Evolutionary conservation across 64 coral and sea anemone species (phyloP).

Genomic region (Anthopleura sola): DNA sequence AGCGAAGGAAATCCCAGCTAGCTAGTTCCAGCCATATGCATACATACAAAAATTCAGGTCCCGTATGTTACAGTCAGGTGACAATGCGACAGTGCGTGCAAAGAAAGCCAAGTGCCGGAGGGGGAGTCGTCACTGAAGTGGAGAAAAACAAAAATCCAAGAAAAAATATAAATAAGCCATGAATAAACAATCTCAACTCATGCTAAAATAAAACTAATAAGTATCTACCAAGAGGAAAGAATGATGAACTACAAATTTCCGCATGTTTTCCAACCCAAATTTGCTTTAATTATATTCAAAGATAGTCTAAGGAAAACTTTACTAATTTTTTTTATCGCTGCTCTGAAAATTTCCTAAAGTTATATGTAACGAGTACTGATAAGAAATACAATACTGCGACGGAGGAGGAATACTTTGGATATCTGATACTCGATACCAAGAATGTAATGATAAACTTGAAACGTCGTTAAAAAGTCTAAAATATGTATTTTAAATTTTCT

Average conservation of each 20-base stretch:
- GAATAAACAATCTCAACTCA: no score
- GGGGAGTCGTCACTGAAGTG: background rate
- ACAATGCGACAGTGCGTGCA: background rate
- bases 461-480: background rate
- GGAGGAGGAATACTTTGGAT: background rate
- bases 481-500: constrained; percentile 10
- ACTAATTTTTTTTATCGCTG: background rate
- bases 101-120: background rate
- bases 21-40: no score
- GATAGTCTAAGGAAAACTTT: no score
- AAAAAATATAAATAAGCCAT: background rate
- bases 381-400: background rate
- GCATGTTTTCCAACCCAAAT: no score
- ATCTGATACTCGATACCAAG: background rate
- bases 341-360: no score
- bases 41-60: no score
- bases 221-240: no score
- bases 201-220: no score
- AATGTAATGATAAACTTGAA: constrained; percentile 8
- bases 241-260: no score
- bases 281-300: no score
- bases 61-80: background rate
- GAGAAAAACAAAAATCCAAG: background rate
- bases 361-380: no score
- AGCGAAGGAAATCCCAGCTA: no score